Evolutionary conservation across 2,888 invertebrate species (phyloP).

Genomic region (Leuctra nigra): DNA sequence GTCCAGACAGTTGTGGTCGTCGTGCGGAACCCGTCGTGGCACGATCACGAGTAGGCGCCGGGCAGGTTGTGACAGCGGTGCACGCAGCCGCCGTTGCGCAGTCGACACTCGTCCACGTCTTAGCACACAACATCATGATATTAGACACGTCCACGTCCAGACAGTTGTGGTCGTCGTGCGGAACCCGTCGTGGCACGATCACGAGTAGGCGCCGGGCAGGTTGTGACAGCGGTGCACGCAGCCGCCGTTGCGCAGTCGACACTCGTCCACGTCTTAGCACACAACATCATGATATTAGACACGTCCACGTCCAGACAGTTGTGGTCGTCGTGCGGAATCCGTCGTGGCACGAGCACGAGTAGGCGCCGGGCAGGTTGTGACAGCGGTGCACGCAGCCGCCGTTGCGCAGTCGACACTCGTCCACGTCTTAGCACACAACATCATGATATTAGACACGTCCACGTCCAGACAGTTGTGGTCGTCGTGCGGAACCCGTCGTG

Average conservation of each 20-base stretch:
- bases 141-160: conserved; percentile 32
- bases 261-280: conserved; percentile 50
- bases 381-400: conserved; percentile 51
- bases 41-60: conserved; percentile 50
- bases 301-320: conserved; percentile 34
- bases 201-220: conserved; percentile 48
- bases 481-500: conserved; percentile 40
- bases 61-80: conserved; percentile 49
- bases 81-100: conserved; percentile 48
- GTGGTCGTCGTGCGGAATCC: conserved; percentile 38
- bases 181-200: conserved; percentile 47
- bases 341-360: conserved; percentile 46
- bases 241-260: conserved; percentile 45
- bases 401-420: conserved; percentile 48
- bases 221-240: conserved; percentile 52
- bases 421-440: no score
- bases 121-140: background rate
- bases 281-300: conserved; percentile 11
- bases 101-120: conserved; percentile 53
- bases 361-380: conserved; percentile 49
- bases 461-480: conserved; percentile 33
- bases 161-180: conserved; percentile 30
- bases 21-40: conserved; percentile 42
- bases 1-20: conserved; percentile 33
- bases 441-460: no score